Evolutionary conservation across 1,140 invertebrate species (phyloP).

Genomic region (Colletes latitarsis): DNA sequence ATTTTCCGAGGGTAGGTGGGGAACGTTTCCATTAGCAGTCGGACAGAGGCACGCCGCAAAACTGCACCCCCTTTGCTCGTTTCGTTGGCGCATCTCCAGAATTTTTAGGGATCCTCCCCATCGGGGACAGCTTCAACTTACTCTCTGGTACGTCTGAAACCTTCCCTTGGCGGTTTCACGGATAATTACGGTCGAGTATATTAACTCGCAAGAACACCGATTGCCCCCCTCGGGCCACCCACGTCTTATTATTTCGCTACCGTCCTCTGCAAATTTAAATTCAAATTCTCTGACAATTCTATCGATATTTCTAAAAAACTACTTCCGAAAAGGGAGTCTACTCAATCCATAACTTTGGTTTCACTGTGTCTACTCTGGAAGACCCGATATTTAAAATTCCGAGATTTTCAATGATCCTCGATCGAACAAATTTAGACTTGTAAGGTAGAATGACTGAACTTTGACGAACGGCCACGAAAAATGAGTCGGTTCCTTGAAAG

Average conservation of each 20-base stretch:
- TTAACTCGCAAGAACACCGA: conserved; percentile 31
- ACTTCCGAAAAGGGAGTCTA: too few relatives aligned
- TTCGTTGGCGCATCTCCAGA: conserved; percentile 45
- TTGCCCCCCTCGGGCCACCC: neutral
- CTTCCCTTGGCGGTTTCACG: conserved; percentile 40
- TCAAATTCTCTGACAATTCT: too few relatives aligned
- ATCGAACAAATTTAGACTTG: too few relatives aligned
- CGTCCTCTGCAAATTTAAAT: too few relatives aligned
- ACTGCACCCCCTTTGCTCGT: conserved; percentile 21
- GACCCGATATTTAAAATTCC: too few relatives aligned
- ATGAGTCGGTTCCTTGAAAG: neutral
- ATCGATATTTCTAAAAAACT: too few relatives aligned
- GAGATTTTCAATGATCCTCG: too few relatives aligned
- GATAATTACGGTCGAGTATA: conserved; percentile 53
- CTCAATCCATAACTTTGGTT: too few relatives aligned
- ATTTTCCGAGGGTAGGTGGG: conserved; percentile 15
- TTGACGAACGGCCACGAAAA: too few relatives aligned
- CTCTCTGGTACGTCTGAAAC: neutral
- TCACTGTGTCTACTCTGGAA: too few relatives aligned
- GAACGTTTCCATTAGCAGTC: conserved; percentile 54
- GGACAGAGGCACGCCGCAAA: conserved; percentile 43
- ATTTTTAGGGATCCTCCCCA: conserved; percentile 43
- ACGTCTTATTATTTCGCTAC: neutral
- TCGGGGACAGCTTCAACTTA: conserved; percentile 27
- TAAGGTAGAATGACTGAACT: too few relatives aligned